phyloP scores from a whole-genome alignment of 2,888 invertebrate genomes.

The Spilarctia lutea region DNA sequence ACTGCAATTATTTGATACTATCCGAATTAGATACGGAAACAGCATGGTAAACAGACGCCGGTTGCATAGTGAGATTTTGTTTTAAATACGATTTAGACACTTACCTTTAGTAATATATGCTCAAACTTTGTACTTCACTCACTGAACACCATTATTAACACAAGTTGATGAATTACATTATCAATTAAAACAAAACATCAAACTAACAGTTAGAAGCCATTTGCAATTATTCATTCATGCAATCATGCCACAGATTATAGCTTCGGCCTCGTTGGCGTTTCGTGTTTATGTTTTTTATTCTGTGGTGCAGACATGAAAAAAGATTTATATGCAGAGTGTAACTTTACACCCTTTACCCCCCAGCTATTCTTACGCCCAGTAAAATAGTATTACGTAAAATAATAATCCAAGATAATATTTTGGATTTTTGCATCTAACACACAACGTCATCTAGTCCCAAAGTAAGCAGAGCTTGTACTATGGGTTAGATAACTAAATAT shows the following conservation, averaged over 20 bases:
- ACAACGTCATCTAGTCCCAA: too few relatives aligned
- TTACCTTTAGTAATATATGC: constrained; percentile 48
- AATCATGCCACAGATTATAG: not conserved
- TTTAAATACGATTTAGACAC: constrained; percentile 22
- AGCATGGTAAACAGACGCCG: constrained; percentile 65
- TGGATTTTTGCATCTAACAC: too few relatives aligned
- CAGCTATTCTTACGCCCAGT: too few relatives aligned
- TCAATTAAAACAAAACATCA: constrained; percentile 14
- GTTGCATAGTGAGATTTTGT: constrained; percentile 20
- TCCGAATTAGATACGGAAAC: constrained; percentile 18
- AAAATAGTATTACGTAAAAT: too few relatives aligned
- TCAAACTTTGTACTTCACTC: constrained; percentile 41
- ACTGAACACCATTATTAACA: constrained; percentile 28
- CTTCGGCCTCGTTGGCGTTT: not conserved
- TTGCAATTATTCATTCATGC: constrained; percentile 58
- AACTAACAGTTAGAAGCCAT: constrained; percentile 57
- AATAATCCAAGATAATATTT: too few relatives aligned
- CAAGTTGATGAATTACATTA: not conserved
- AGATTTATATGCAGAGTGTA: too few relatives aligned
- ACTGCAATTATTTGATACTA: not conserved
- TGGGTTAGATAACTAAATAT: too few relatives aligned
- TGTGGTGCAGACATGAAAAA: not conserved
- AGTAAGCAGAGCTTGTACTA: too few relatives aligned
- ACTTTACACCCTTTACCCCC: too few relatives aligned
- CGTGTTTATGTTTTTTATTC: not conserved